These are phyloP conservation scores for Carcina quercana DNA, from an alignment of 2,888 invertebrate genomes.

Conservation along the genomic window DNA sequence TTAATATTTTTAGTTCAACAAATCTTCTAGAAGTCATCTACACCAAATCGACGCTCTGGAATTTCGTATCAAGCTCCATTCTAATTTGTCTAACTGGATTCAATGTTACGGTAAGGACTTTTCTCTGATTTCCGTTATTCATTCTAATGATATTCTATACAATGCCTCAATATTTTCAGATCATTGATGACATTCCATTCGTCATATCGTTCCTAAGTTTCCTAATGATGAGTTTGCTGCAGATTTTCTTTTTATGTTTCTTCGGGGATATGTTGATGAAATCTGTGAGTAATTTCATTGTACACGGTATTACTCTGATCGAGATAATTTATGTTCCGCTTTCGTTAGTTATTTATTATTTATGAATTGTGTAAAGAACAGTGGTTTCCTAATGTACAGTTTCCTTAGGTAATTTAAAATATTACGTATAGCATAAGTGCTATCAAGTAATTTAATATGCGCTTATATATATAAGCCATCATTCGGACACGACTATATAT, in stretches of 20 bases:
- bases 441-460: neutral
- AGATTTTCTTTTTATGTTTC: conserved; percentile 46
- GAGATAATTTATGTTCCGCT: neutral
- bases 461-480: neutral
- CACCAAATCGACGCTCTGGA: conserved; percentile 36
- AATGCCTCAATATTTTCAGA: neutral
- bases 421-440: neutral
- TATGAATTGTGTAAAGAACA: too few species aligned
- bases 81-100: conserved; percentile 48
- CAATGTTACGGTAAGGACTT: conserved; percentile 35
- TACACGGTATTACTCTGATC: neutral
- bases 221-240: conserved; percentile 34
- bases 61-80: conserved; percentile 41
- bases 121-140: neutral
- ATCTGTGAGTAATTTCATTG: conserved; percentile 27
- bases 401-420: too few species aligned
- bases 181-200: conserved; percentile 1
- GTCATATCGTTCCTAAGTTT: conserved; percentile 34
- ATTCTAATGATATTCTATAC: neutral
- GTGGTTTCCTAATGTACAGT: too few species aligned
- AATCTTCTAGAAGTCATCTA: conserved; percentile 32
- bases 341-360: too few species aligned
- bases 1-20: conserved; percentile 24
- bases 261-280: conserved; percentile 44
- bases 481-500: too few species aligned